These are phyloP conservation scores for Nemapogon koenigi DNA, from an alignment of 2,888 invertebrate genomes.

Conservation along the genomic window DNA sequence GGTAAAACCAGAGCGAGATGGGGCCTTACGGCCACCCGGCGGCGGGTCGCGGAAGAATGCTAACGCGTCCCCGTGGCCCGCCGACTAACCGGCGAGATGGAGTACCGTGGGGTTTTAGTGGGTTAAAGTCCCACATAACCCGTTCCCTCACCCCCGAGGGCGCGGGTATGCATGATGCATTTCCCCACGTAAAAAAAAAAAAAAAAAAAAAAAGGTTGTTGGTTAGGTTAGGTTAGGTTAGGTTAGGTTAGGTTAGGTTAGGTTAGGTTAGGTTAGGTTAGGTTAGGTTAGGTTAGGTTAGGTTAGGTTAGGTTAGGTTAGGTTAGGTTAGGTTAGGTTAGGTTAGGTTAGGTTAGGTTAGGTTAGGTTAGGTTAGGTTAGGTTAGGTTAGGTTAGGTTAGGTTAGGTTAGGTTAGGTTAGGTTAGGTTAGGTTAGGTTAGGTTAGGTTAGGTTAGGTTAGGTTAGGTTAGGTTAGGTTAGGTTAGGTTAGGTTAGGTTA, in stretches of 20 bases:
- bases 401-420: conserved; percentile 10
- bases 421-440: conserved; percentile 8
- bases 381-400: conserved; percentile 12
- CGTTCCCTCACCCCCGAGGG: too few species aligned
- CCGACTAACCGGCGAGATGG: too few species aligned
- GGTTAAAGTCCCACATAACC: too few species aligned
- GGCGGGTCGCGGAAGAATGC: too few species aligned
- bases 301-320: conserved; percentile 10
- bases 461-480: conserved; percentile 12
- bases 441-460: conserved; percentile 11
- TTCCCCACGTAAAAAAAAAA: too few species aligned
- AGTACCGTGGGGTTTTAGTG: too few species aligned
- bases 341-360: conserved; percentile 11
- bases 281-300: conserved; percentile 9
- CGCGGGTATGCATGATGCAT: too few species aligned
- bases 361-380: conserved; percentile 12
- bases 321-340: conserved; percentile 9
- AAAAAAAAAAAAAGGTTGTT: too few species aligned
- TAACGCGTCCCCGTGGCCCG: too few species aligned
- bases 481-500: conserved; percentile 12
- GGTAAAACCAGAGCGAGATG: too few species aligned
- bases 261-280: conserved; percentile 11
- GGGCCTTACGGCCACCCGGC: too few species aligned
- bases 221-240: conserved; percentile 11
- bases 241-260: conserved; percentile 11